Evolutionary conservation across 2,888 invertebrate genomes (phyloP).

Genomic region (Orthonevra nobilis): DNA sequence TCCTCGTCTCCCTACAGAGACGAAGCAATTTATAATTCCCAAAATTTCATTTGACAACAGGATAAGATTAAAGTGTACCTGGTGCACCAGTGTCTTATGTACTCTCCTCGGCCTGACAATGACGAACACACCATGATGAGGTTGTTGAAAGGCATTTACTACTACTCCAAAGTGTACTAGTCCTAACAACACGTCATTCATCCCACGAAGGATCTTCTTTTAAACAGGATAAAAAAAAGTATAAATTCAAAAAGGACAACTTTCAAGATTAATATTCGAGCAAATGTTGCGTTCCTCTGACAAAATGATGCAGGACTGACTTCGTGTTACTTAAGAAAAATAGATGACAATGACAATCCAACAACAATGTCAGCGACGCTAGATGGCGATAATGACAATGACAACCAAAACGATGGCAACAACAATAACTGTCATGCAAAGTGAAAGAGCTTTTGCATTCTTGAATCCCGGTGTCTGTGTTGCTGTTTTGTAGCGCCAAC

Average conservation of each 20-base stretch:
- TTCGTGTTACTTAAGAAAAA: background rate
- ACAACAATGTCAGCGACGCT: constrained; percentile 72
- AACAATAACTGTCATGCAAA: constrained; percentile 78
- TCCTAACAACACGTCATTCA: constrained; percentile 38
- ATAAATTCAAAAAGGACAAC: constrained; percentile 20
- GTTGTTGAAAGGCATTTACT: constrained; percentile 11
- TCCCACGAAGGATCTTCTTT: background rate
- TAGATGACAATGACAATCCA: constrained; percentile 44
- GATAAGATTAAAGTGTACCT: constrained; percentile 32
- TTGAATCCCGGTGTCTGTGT: background rate
- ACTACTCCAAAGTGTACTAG: constrained; percentile 24
- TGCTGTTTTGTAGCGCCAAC: constrained; percentile 26
- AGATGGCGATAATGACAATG: constrained; percentile 70
- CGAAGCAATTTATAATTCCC: constrained; percentile 62
- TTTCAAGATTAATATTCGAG: constrained; percentile 54
- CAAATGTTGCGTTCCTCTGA: constrained; percentile 24
- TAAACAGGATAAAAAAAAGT: background rate
- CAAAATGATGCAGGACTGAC: constrained; percentile 48
- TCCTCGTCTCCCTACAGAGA: background rate
- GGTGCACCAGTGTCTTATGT: constrained; percentile 8
- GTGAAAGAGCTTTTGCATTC: constrained; percentile 72
- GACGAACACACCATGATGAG: constrained; percentile 17
- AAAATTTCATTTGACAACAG: constrained; percentile 50
- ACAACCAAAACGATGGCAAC: constrained; percentile 73
- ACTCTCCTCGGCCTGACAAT: constrained; percentile 6